Evolutionary conservation across 2,888 invertebrate genomes (phyloP).

Genomic region (Sepiola atlantica): DNA sequence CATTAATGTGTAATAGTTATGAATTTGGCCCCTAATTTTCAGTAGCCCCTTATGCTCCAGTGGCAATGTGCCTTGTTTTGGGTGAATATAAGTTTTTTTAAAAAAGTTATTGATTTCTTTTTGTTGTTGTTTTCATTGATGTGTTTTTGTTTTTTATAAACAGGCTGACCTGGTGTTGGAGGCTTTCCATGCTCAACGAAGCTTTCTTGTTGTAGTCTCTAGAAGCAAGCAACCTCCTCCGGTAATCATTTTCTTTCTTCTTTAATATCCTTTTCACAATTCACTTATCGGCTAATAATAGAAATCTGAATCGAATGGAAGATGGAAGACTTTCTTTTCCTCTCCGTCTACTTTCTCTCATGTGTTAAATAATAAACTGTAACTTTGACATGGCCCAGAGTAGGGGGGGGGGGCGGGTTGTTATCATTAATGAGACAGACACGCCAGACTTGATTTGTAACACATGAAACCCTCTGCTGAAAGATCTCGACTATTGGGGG

Average conservation of each 20-base stretch:
- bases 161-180: slow-evolving; percentile 87
- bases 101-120: background rate
- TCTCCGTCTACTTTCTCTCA: background rate
- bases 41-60: background rate
- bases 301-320: background rate
- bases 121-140: background rate
- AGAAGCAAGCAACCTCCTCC: slow-evolving; percentile 85
- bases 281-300: background rate
- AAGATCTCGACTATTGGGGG: too few species aligned
- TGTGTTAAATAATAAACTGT: background rate
- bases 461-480: too few species aligned
- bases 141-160: slow-evolving; percentile 79
- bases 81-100: too few species aligned
- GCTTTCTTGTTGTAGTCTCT: slow-evolving; percentile 88
- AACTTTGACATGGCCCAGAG: background rate
- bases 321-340: background rate
- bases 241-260: slow-evolving; percentile 74
- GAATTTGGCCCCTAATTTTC: background rate
- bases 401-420: background rate
- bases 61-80: too few species aligned
- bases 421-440: background rate
- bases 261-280: background rate
- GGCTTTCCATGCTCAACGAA: slow-evolving; percentile 88
- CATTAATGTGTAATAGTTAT: background rate
- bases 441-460: background rate